Evolutionary conservation across 2,113 vertebrate genomes (phyloP), one percentile per base, ranked within the genome.

Genomic region (Formicarius rufipectus): DNA sequence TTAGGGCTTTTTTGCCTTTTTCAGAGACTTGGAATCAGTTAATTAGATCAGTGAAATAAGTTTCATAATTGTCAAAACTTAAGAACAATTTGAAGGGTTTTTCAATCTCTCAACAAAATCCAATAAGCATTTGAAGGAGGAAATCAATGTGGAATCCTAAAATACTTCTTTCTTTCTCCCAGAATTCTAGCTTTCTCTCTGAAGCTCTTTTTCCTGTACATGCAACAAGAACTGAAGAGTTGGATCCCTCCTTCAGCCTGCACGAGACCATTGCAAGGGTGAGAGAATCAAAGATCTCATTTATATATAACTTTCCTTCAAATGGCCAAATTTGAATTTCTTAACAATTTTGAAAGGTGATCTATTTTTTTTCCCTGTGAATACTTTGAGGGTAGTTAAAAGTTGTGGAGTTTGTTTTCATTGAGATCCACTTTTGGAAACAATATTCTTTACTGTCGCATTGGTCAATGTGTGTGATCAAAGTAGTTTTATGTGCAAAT

Each of bases 261-360:
- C 99, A 99, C 1, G 98, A 99, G 95, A 98, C 97, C 63, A 97
- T 99, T 95, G 98, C 98, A 47, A 99, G 99, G 99, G 99, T 99
- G 98, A 95, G 97, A 20, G 35, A 78, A 86, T 33, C 13, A n/a
- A n/a, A 84, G 12, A 15, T 77, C 59, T 82, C 45, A 23, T 64
- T 84, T 78, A 8, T 12, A 28, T 5, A 6, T 53, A 27, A 4
- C 22, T 50, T 76, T 55, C 10, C 50, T 53, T 59, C 23, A 63
- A 52, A 28, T 21, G 30, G 21, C 25, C 24, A 64, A 68, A 68
- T 79, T 55, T 52, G 2, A 39, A 49, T 73, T 68, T 64, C 21
- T 69, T 67, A 37, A 27, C 35, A 20, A 35, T 81, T 79, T 45
- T 72, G 37, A 53, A 92, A 66, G 20, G 9, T 7, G 10, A 47